Evolutionary conservation across 2,888 invertebrate species (phyloP).

Genomic region (Acleris holmiana): DNA sequence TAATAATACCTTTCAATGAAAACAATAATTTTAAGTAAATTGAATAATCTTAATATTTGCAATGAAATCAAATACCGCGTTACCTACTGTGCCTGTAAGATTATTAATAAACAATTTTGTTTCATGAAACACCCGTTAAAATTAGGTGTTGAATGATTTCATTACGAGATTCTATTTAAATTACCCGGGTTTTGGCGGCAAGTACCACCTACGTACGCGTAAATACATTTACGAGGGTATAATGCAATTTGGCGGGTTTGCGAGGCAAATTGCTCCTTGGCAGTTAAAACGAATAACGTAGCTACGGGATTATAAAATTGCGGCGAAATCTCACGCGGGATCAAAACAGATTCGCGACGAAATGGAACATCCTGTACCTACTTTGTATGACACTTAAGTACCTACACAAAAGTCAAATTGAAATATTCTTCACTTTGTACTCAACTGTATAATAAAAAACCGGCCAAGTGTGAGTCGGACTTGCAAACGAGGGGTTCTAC

Average conservation of each 20-base stretch:
- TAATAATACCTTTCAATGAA: no score
- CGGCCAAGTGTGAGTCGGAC: neutral
- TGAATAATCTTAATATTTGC: no score
- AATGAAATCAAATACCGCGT: neutral
- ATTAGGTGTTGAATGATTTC: constrained; percentile 39
- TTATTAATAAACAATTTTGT: neutral
- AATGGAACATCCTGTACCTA: constrained; percentile 55
- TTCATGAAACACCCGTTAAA: constrained; percentile 34
- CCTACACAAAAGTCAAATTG: constrained; percentile 22
- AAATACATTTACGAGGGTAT: constrained; percentile 52
- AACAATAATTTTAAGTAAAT: no score
- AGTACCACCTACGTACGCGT: constrained; percentile 46
- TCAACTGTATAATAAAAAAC: neutral
- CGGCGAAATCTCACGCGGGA: constrained; percentile 61
- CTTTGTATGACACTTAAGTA: constrained; percentile 42
- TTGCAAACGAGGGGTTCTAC: no score
- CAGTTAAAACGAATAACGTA: constrained; percentile 72
- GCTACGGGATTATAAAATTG: constrained; percentile 69
- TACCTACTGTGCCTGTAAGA: no score
- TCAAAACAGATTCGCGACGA: constrained; percentile 53
- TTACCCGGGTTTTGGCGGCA: constrained; percentile 44
- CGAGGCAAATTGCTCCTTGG: constrained; percentile 66
- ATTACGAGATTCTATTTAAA: constrained; percentile 62
- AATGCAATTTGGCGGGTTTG: constrained; percentile 64
- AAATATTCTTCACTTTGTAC: constrained; percentile 24